Base-by-base conservation (phyloP, 2,113 vertebrate genomes). In the Grus americana region DNA sequence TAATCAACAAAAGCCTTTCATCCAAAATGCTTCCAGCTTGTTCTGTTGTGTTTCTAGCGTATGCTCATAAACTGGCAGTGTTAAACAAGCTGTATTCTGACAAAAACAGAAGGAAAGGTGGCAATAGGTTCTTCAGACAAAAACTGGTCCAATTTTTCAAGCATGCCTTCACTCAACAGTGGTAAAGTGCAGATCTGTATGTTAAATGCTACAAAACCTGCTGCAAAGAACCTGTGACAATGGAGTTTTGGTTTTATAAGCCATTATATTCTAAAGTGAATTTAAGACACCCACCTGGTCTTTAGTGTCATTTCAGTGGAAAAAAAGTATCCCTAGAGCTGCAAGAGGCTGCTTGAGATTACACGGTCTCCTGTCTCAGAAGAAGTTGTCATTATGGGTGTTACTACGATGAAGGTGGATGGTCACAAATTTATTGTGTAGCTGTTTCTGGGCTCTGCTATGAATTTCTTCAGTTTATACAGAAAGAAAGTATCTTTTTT, bases 1-100 rank as follows among this genome's bases (percentile, higher is more conserved):
- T 63, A 91, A 94, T 94, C 80, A 86, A 92, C 52, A 76, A 78
- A 90, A 95, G 29, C 1, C n/a, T 93, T 90, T 86, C 34, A 93
- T 91, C 36, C 55, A 76, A 87, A 93, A 89, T 61, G 50, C 47
- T 94, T 96, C 86, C 59, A 86, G 46, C 52, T 73, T 88, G 30
- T 83, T 88, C 70, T 73, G 36, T 40, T 88, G 16, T 61, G 62
- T 79, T 95, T 74, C 57, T 73, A 72, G 70, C 38, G 27, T 23
- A 57, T 20, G 62, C 14, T 66, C 29, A 62, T 66, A 84, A 90
- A 61, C 58, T 57, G 38, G 29, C 19, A 61, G 11, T 54, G 36
- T 72, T 52, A 94, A 85, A 76, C 32, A 66, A 76, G 8, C 17
- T 5, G 0, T 26, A 15, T 84, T 61, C 47, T 40, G n/a, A 70